Evolutionary conservation across 30 jellyfish, hydroid and myxozoan genomes (phyloP).

Genomic region (Pelagia noctiluca): DNA sequence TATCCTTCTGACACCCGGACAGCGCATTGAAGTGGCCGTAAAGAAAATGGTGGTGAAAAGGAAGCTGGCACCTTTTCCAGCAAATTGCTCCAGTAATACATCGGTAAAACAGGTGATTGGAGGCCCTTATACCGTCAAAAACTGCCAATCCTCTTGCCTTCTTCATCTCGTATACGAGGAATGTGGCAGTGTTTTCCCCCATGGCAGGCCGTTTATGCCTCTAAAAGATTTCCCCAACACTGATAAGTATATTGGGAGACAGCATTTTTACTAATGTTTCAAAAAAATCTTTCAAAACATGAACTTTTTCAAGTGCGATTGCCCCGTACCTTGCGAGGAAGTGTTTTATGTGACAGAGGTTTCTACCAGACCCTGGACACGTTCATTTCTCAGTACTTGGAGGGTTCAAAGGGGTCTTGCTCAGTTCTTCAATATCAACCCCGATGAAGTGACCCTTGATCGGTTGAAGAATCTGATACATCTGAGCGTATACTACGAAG

Average conservation of each 20-base stretch:
- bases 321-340: not conserved
- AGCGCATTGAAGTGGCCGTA: not conserved
- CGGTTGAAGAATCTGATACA: conserved; percentile 3
- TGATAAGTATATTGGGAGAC: not conserved
- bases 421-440: not conserved
- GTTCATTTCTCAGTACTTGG: not conserved
- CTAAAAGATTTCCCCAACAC: not conserved
- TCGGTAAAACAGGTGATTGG: not conserved
- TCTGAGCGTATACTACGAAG: conserved; percentile 5
- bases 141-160: not conserved
- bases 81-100: not conserved
- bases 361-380: not conserved
- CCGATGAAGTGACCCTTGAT: not conserved
- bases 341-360: not conserved
- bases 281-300: too few relatives aligned
- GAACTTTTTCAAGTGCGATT: not conserved
- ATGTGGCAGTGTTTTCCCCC: not conserved
- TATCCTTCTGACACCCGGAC: not conserved
- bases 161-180: not conserved
- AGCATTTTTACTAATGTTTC: not conserved
- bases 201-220: not conserved
- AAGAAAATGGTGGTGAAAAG: not conserved
- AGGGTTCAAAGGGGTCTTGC: not conserved
- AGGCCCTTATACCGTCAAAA: not conserved
- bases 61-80: not conserved